Evolutionary conservation across 1,140 invertebrate species (phyloP).

Genomic region (Linepithema humile): DNA sequence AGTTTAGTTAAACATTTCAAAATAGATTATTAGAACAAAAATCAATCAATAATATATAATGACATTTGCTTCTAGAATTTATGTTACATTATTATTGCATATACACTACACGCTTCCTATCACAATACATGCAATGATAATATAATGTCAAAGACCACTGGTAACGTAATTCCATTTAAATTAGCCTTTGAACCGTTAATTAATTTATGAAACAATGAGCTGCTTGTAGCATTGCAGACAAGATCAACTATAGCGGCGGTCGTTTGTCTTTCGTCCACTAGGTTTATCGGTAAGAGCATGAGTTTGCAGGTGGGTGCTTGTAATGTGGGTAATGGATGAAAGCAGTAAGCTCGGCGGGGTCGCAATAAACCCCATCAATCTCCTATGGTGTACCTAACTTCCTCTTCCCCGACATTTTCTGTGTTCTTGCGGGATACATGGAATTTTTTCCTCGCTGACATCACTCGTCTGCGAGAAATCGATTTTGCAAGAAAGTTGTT

Average conservation of each 20-base stretch:
- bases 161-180: not conserved
- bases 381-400: conserved; percentile 66
- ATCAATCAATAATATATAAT: not conserved
- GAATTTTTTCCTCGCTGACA: not conserved
- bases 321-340: conserved; percentile 73
- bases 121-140: not conserved
- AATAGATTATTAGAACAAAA: not conserved
- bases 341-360: conserved; percentile 70
- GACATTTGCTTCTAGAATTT: not conserved
- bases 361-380: conserved; percentile 72
- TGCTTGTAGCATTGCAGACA: not conserved
- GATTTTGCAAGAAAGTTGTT: not conserved
- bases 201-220: not conserved
- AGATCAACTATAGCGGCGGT: not conserved
- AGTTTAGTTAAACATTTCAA: not conserved
- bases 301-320: conserved; percentile 32
- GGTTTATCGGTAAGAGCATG: conserved; percentile 24
- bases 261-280: conserved; percentile 21
- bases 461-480: not conserved
- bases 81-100: not conserved
- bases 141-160: not conserved
- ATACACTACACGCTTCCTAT: too few species aligned
- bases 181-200: not conserved
- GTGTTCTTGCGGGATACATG: not conserved
- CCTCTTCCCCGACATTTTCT: conserved; percentile 53